Evolutionary conservation across 2,888 invertebrate species (phyloP).

Genomic region (Callinectes sapidus): DNA sequence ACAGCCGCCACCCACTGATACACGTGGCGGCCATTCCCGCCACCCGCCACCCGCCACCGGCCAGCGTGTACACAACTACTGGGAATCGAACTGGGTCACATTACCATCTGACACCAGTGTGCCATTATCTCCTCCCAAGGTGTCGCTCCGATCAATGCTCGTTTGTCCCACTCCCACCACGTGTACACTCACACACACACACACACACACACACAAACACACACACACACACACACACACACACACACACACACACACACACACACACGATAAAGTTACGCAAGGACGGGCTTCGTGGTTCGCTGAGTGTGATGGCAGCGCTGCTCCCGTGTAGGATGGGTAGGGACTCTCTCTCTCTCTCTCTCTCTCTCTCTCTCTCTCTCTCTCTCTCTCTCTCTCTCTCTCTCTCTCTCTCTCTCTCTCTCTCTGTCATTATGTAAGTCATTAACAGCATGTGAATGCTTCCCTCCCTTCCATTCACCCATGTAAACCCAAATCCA

Average conservation of each 20-base stretch:
- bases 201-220: conserved; percentile 18
- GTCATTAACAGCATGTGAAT: background rate
- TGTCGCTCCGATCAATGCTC: background rate
- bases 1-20: background rate
- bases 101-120: conserved; percentile 16
- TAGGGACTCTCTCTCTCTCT: background rate
- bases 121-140: conserved; percentile 1
- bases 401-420: conserved; percentile 14
- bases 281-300: background rate
- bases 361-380: conserved; percentile 17
- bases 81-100: conserved; percentile 8
- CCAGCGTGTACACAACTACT: background rate
- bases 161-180: background rate
- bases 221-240: conserved; percentile 2
- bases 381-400: conserved; percentile 21
- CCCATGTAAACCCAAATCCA: background rate
- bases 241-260: conserved; percentile 23
- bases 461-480: background rate
- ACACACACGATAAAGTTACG: conserved; percentile 16
- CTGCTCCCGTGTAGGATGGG: background rate
- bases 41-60: background rate
- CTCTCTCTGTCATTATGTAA: background rate
- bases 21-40: background rate
- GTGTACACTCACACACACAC: conserved; percentile 9
- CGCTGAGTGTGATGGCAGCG: background rate